phyloP scores from a whole-genome alignment of 1,140 invertebrate genomes.

The Leptopilina clavipes region DNA sequence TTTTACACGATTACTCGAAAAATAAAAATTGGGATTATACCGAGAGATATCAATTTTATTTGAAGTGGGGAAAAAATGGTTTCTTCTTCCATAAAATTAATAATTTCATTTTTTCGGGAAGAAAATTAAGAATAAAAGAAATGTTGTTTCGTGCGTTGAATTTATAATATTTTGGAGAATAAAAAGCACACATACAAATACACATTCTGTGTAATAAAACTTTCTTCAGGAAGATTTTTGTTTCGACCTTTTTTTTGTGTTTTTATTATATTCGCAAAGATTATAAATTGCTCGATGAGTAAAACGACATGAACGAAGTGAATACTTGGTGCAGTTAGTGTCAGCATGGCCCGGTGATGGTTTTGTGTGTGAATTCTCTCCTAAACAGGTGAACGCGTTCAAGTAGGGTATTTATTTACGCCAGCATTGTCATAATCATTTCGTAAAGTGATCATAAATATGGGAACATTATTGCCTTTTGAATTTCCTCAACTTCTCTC shows the following conservation, averaged over 20 bases:
- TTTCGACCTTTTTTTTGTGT: neutral
- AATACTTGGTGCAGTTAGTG: conserved; percentile 61
- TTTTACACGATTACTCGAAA: no score
- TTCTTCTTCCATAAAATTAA: no score
- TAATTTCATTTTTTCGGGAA: no score
- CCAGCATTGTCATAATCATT: conserved; percentile 63
- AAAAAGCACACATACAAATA: conserved; percentile 34
- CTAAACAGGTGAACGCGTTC: conserved; percentile 51
- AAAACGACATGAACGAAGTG: neutral
- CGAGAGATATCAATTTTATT: no score
- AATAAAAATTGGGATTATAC: no score
- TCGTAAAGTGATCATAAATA: conserved; percentile 57
- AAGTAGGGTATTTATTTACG: conserved; percentile 58
- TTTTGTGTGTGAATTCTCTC: conserved; percentile 30
- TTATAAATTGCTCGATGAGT: conserved; percentile 15
- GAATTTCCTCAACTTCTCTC: conserved; percentile 34
- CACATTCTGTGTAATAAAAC: conserved; percentile 35
- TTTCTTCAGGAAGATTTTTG: conserved; percentile 34
- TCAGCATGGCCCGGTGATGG: conserved; percentile 42
- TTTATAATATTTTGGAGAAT: no score
- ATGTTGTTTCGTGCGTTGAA: no score
- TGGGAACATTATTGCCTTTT: conserved; percentile 54
- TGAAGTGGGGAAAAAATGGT: no score
- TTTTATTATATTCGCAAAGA: neutral
- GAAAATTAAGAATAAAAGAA: no score